Evolutionary conservation across 2,888 invertebrate genomes (phyloP).

Genomic region (Vanessa cardui): DNA sequence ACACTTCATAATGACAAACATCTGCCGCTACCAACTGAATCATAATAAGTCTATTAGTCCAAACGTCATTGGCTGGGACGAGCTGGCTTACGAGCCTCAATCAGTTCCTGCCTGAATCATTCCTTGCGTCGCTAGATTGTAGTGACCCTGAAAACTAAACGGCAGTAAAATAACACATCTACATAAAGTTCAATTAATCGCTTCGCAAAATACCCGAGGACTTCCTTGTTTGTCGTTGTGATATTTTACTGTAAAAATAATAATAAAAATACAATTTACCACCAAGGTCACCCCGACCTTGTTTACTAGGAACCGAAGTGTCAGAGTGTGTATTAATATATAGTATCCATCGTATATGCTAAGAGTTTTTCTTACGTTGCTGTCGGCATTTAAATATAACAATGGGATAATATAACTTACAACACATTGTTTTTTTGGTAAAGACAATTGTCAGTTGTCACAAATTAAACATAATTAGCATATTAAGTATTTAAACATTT

Average conservation of each 20-base stretch:
- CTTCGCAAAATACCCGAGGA: constrained; percentile 56
- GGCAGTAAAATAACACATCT: constrained; percentile 57
- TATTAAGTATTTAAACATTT: not conserved
- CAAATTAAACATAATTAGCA: not conserved
- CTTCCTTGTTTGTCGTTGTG: constrained; percentile 76
- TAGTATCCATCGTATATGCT: constrained; percentile 46
- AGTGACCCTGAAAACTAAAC: constrained; percentile 59
- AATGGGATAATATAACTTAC: not conserved
- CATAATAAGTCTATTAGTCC: constrained; percentile 34
- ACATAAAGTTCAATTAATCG: constrained; percentile 61
- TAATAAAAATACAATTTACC: constrained; percentile 68
- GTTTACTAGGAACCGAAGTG: constrained; percentile 73
- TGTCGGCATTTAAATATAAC: constrained; percentile 27
- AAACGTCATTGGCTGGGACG: constrained; percentile 37
- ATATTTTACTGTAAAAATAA: constrained; percentile 72
- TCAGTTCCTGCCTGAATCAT: constrained; percentile 46
- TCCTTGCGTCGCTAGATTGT: constrained; percentile 39
- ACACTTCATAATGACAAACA: constrained; percentile 37
- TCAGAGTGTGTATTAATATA: constrained; percentile 60
- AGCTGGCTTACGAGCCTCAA: constrained; percentile 30
- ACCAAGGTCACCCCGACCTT: constrained; percentile 73
- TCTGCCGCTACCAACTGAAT: constrained; percentile 44
- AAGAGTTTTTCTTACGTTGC: constrained; percentile 36
- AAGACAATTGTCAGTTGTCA: not conserved
- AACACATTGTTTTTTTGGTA: not conserved